phyloP scores from a whole-genome alignment of 2,797 vertebrate genomes.

The Karalla daura region DNA sequence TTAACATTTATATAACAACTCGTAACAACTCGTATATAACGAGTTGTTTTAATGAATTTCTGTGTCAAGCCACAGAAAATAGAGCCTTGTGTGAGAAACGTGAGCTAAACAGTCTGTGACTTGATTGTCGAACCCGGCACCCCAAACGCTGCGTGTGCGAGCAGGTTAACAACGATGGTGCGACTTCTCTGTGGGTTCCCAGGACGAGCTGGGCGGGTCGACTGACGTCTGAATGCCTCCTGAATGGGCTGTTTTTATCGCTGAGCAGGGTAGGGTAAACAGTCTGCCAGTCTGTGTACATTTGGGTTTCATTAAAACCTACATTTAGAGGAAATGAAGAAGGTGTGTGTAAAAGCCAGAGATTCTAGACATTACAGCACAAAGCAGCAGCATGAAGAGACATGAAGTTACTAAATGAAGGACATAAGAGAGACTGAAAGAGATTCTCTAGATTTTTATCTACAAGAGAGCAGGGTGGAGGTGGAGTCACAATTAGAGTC shows the following conservation, averaged over 20 bases:
- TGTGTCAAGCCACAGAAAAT: no score
- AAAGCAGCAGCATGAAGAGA: constrained; percentile 7
- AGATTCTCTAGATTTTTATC: constrained; percentile 69
- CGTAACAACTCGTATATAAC: no score
- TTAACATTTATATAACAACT: no score
- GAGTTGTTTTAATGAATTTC: no score
- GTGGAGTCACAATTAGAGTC: constrained; percentile 40
- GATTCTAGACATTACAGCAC: neutral
- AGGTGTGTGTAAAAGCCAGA: constrained; percentile 12
- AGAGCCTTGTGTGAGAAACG: no score
- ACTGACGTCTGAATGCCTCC: constrained; percentile 44
- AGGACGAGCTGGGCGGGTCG: constrained; percentile 42
- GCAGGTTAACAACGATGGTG: constrained; percentile 41
- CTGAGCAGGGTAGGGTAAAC: constrained; percentile 12
- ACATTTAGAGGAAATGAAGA: constrained; percentile 16
- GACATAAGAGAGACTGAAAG: constrained; percentile 30
- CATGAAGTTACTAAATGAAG: neutral
- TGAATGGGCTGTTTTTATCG: constrained; percentile 49
- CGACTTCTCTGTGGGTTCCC: constrained; percentile 51
- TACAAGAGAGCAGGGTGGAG: constrained; percentile 54
- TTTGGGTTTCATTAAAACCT: constrained; percentile 45
- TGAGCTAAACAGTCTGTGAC: no score
- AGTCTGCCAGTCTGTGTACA: constrained; percentile 1
- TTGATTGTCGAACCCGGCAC: no score
- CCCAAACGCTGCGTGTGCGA: no score